Conservation (phyloP, 2,888 invertebrate genomes). For the Trissolcus japonicus region DNA sequence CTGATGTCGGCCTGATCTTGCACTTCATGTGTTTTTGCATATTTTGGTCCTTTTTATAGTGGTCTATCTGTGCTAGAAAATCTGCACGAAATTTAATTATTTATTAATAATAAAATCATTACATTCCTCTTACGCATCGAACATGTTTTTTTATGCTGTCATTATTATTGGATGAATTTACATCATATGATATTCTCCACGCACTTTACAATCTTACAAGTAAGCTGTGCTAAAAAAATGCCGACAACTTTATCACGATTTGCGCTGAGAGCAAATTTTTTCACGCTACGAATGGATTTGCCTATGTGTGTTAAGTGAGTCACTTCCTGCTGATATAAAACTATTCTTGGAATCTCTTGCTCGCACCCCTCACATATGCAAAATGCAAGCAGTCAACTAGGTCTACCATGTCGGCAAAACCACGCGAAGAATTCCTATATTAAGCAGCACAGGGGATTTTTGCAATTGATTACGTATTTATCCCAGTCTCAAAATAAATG, state of each 20-base stretch:
- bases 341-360: conserved; percentile 42
- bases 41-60: too few species aligned
- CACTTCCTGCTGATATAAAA: conserved; percentile 41
- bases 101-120: too few species aligned
- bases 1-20: too few species aligned
- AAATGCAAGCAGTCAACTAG: conserved; percentile 52
- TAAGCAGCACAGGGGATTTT: conserved; percentile 60
- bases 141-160: too few species aligned
- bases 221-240: not conserved
- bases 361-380: conserved; percentile 25
- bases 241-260: not conserved
- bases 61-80: too few species aligned
- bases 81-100: too few species aligned
- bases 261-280: not conserved
- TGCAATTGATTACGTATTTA: conserved; percentile 64
- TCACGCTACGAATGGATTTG: not conserved
- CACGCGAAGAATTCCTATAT: conserved; percentile 70
- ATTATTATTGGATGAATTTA: too few species aligned
- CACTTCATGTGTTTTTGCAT: too few species aligned
- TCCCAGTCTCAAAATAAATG: conserved; percentile 49
- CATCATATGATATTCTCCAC: too few species aligned
- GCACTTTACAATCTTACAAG: not conserved
- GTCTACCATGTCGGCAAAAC: conserved; percentile 59
- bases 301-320: conserved; percentile 39
- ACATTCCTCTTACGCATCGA: too few species aligned